Conservation (phyloP, 1,140 invertebrate species). For the fruit fly (Drosophila melanogaster) region DNA sequence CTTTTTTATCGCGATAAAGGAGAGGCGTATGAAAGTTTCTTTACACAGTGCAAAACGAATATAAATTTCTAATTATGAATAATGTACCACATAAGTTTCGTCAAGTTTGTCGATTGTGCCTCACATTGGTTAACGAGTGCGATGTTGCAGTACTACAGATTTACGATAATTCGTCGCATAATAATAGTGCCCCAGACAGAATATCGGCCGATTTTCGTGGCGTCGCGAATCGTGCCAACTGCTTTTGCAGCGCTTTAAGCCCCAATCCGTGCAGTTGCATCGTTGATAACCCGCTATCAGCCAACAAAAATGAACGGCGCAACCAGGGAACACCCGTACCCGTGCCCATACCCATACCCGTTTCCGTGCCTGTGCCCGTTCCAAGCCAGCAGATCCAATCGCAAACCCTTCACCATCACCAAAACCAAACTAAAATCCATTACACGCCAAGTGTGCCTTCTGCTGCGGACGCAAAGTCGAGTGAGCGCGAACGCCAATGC, state of each 20-base stretch:
- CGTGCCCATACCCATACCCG: neutral
- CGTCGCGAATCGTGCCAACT: conserved; percentile 41
- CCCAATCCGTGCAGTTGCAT: conserved; percentile 55
- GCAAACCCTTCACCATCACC: conserved; percentile 31
- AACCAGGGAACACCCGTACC: neutral
- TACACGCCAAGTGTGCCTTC: conserved; percentile 72
- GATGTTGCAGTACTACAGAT: conserved; percentile 84
- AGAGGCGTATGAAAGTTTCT: conserved; percentile 43
- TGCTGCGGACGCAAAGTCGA: conserved; percentile 36
- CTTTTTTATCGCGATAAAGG: conserved; percentile 61
- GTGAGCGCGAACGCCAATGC: conserved; percentile 42
- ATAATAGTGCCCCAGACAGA: conserved; percentile 39
- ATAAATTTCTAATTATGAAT: conserved; percentile 85
- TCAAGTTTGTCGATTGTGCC: conserved; percentile 86
- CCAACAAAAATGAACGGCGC: conserved; percentile 52
- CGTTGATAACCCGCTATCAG: conserved; percentile 72
- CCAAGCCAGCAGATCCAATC: conserved; percentile 49
- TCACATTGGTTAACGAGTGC: conserved; percentile 80
- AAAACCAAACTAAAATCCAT: conserved; percentile 47
- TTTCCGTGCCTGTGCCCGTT: conserved; percentile 14
- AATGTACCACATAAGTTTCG: conserved; percentile 87
- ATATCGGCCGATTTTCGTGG: conserved; percentile 34
- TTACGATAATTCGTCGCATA: conserved; percentile 63
- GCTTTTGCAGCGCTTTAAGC: conserved; percentile 57
- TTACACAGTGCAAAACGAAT: conserved; percentile 45